Base-by-base conservation (phyloP, 2,797 vertebrate genomes). In the Pangasius sanitwongsei region DNA sequence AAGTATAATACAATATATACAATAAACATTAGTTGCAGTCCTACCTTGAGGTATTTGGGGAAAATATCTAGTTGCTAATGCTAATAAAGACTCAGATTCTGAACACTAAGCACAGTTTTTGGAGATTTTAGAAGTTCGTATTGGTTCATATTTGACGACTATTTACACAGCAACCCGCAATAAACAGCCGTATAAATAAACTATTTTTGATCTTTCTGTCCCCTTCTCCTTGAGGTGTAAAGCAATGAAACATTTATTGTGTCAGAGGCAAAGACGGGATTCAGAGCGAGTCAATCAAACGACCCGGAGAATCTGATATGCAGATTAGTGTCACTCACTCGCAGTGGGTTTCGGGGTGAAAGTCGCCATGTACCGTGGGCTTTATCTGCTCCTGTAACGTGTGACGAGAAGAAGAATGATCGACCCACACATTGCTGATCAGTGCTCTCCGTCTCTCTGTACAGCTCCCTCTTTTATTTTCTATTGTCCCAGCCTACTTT, bases 181-280 rank as follows among this genome's bases (percentile, higher is more conserved):
- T 13, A 75, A 75, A 15, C 6, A 86, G 83, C 31, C 4, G 12
- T 6, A 72, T 86, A 82, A 59, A 89, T 48, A 86, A 72, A 88
- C 83, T 8, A 7, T 50, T 18, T 50, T 28, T 77, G 89, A 85
- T 82, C 83, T 61, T 61, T 65, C 87, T 86, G 44, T 61, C 88
- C 84, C 31, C 37, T 7, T 72, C 70, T 3, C 37, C 18, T 70
- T 31, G n/a, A 83, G 90, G 78, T 85, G 55, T 70, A 86, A 89
- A 83, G 72, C 69, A 78, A 88, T 90, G 57, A 91, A 85, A 87
- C 91, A 92, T 91, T 86, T 61, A 90, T 91, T 15, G 57, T 82
- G 80, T 89, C 87, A 85, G 57, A 81, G 80, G 86, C 63, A 67
- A 59, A 9, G 48, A 53, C 50, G n/a, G 70, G 77, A 88, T 77